These are phyloP conservation scores for Elephas maximus DNA, from an alignment of 2,113 vertebrate species.

Conservation along the genomic window DNA sequence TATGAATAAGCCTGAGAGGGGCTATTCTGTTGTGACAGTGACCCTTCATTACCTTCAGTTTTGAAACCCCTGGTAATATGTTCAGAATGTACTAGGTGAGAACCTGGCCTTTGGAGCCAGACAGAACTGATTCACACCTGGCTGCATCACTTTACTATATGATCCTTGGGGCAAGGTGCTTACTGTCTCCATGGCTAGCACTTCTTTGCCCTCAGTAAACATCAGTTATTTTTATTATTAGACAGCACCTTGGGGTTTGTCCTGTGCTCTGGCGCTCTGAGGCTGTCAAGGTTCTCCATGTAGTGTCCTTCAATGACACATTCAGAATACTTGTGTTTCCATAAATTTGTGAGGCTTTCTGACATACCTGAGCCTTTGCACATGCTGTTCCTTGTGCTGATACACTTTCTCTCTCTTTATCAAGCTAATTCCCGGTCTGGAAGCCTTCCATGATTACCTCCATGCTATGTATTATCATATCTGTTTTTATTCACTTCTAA, in stretches of 20 bases:
- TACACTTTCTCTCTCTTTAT: not conserved
- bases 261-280: not conserved
- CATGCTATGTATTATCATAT: not conserved
- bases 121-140: not conserved
- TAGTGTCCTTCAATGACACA: not conserved
- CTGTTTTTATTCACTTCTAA: not conserved
- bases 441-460: not conserved
- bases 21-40: not conserved
- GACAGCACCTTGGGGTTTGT: not conserved
- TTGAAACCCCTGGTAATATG: not conserved
- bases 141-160: not conserved
- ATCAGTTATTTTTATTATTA: constrained; percentile 16
- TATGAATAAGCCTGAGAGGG: not conserved
- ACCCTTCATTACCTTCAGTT: not conserved
- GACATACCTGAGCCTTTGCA: not conserved
- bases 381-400: not conserved
- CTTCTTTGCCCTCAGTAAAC: not conserved
- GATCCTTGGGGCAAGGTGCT: not conserved
- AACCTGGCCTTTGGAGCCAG: not conserved
- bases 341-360: not conserved
- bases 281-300: not conserved
- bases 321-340: not conserved
- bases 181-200: not conserved
- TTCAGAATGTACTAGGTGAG: not conserved
- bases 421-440: not conserved